These are phyloP conservation scores for Momotus momota DNA, from an alignment of 2,797 vertebrate species.

Conservation along the genomic window DNA sequence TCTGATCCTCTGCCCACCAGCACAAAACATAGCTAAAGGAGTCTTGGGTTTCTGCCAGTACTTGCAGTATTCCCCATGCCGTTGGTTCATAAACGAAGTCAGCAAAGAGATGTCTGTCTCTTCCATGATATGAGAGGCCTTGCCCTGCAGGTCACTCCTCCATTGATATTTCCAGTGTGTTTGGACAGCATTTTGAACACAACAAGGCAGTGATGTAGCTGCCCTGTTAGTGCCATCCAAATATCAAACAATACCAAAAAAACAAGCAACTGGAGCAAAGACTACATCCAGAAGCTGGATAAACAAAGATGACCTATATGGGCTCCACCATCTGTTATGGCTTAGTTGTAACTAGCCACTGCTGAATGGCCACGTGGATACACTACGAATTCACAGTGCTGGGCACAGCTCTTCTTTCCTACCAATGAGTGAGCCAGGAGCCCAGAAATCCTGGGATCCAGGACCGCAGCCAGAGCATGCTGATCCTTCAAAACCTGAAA, in stretches of 20 bases:
- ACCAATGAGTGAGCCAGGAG: rapidly evolving
- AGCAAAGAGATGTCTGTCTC: rapidly evolving
- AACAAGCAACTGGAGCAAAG: neutral
- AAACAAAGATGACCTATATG: conserved; percentile 44
- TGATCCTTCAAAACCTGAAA: neutral
- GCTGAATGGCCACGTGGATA: neutral
- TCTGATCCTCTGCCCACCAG: neutral
- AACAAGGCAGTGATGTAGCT: neutral
- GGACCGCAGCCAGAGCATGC: neutral
- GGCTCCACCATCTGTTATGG: neutral
- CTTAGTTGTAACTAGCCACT: conserved; percentile 8
- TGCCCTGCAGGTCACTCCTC: neutral
- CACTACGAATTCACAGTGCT: neutral
- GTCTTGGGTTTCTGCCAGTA: neutral
- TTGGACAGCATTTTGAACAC: neutral
- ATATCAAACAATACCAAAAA: neutral
- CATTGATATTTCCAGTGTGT: neutral
- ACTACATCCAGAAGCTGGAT: neutral
- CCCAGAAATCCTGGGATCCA: neutral
- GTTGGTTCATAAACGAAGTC: neutral
- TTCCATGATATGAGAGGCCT: neutral
- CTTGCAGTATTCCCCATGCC: neutral
- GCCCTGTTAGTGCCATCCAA: neutral
- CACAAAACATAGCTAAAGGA: neutral
- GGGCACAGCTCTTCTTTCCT: neutral